Conservation (phyloP, 2,797 vertebrate genomes). For the Pipistrellus pygmaeus region DNA sequence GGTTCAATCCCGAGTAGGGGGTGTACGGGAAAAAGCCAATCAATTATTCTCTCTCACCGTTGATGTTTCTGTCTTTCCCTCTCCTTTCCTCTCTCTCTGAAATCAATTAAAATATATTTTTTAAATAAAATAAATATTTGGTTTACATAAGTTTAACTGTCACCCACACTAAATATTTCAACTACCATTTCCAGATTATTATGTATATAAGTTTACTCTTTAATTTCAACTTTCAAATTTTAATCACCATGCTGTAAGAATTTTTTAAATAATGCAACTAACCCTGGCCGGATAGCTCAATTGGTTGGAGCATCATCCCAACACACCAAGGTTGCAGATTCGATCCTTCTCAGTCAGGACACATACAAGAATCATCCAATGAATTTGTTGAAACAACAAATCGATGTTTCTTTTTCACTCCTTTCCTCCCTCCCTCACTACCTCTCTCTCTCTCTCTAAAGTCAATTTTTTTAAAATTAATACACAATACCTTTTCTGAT, state of each 20-base stretch:
- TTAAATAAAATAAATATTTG: too few relatives aligned
- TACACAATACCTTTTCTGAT: slow-evolving; percentile 94
- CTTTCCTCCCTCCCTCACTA: neutral
- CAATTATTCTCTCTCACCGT: too few relatives aligned
- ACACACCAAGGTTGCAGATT: neutral
- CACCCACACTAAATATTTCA: neutral
- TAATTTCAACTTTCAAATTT: slow-evolving; percentile 17
- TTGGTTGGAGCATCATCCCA: neutral
- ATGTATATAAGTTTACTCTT: slow-evolving; percentile 4
- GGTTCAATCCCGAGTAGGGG: too few relatives aligned
- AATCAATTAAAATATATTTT: too few relatives aligned
- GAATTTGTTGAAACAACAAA: neutral
- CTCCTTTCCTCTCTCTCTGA: too few relatives aligned
- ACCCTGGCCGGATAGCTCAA: neutral
- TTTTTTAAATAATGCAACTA: neutral
- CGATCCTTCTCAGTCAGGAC: neutral
- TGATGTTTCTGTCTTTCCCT: too few relatives aligned
- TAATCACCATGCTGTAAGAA: neutral
- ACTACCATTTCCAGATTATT: neutral
- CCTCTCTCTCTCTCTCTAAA: neutral
- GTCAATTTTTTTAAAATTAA: slow-evolving; percentile 4
- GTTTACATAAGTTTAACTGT: neutral
- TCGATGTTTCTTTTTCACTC: neutral
- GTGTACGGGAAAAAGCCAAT: too few relatives aligned
- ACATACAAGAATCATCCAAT: neutral